Conservation (phyloP, 23 tunicate species). For the Halocynthia aurantium region DNA sequence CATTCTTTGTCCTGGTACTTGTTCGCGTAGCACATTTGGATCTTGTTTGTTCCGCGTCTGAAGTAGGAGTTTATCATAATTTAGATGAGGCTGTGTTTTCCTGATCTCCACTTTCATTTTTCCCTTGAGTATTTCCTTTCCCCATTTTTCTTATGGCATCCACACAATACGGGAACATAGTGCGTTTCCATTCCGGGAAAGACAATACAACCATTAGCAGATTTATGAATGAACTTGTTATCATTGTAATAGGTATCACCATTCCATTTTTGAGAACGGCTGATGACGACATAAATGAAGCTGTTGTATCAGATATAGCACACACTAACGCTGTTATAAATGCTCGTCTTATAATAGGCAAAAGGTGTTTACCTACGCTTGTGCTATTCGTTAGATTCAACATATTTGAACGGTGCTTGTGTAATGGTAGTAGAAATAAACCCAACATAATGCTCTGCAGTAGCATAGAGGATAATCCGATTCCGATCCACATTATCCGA, state of each 20-base stretch:
- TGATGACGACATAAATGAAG: not conserved
- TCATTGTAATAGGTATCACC: not conserved
- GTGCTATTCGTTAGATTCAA: not conserved
- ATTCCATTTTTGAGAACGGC: not conserved
- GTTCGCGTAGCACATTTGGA: no score
- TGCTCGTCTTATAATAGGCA: not conserved
- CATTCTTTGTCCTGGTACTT: no score
- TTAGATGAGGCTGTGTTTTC: no score
- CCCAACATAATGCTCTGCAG: not conserved
- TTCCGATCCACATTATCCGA: not conserved
- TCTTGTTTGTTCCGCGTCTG: no score
- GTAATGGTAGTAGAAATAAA: not conserved
- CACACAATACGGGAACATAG: not conserved
- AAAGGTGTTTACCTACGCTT: not conserved
- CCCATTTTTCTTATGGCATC: not conserved
- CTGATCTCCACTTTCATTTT: no score
- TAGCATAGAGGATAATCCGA: not conserved
- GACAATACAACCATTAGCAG: not conserved
- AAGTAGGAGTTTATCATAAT: no score
- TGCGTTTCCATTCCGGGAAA: conserved; percentile 7
- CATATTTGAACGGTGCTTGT: not conserved
- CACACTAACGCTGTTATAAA: not conserved
- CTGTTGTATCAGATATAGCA: not conserved
- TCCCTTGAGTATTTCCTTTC: no score
- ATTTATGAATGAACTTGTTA: not conserved